These are phyloP conservation scores for Porites lutea DNA, from an alignment of 64 coral and sea anemone species.

Conservation along the genomic window DNA sequence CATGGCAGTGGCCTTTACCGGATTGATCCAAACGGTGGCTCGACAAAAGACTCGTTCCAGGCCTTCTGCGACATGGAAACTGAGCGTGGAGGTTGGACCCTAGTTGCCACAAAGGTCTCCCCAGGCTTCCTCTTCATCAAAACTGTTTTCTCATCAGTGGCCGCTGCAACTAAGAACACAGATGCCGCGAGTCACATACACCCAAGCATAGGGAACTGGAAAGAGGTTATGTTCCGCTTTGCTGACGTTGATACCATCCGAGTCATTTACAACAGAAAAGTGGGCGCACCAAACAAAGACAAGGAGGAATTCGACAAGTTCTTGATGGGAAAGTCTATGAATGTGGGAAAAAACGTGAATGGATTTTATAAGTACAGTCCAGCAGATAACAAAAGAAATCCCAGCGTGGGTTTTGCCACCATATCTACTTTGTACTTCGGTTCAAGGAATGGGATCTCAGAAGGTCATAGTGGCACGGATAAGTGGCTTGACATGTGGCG, in stretches of 20 bases:
- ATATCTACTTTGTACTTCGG: slow-evolving; percentile 32
- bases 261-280: slow-evolving; percentile 58
- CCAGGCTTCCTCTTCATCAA: slow-evolving; percentile 36
- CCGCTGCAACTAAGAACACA: slow-evolving; percentile 19
- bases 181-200: slow-evolving; percentile 77
- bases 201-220: slow-evolving; percentile 31
- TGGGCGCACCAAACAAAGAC: background rate
- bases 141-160: slow-evolving; percentile 20
- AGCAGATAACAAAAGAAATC: slow-evolving; percentile 35
- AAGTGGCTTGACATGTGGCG: slow-evolving; percentile 77
- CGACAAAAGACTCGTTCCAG: slow-evolving; percentile 70
- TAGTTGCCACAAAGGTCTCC: slow-evolving; percentile 73
- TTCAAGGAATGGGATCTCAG: slow-evolving; percentile 15
- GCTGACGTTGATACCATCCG: too few species aligned
- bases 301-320: slow-evolving; percentile 30
- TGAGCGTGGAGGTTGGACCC: slow-evolving; percentile 76
- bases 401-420: slow-evolving; percentile 37
- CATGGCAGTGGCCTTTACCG: slow-evolving; percentile 65
- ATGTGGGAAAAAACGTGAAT: background rate
- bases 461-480: slow-evolving; percentile 20
- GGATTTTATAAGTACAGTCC: slow-evolving; percentile 77
- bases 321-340: slow-evolving; percentile 50
- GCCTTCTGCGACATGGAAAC: slow-evolving; percentile 81
- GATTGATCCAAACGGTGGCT: slow-evolving; percentile 78
- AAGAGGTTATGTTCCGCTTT: too few species aligned